Evolutionary conservation across 2,113 vertebrate species (phyloP).

Genomic region (Saccopteryx leptura): DNA sequence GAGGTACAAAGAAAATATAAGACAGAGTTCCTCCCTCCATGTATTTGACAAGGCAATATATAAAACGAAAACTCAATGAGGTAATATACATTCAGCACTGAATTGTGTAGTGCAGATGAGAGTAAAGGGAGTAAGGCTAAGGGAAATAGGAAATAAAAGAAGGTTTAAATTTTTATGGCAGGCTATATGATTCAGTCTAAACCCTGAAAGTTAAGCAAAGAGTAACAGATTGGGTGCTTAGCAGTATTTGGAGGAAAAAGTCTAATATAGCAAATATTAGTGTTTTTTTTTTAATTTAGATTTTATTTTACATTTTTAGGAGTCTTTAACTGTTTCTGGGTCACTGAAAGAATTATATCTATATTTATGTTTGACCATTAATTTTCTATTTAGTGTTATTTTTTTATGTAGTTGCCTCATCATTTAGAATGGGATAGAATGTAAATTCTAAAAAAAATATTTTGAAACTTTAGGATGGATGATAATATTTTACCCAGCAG

Average conservation of each 20-base stretch:
- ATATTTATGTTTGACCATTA: not conserved
- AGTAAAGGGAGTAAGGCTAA: not conserved
- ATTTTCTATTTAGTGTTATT: not conserved
- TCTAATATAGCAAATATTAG: not conserved
- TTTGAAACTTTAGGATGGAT: not conserved
- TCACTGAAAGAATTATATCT: not conserved
- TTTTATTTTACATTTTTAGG: too few relatives aligned
- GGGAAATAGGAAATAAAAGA: not conserved
- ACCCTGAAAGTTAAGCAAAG: not conserved
- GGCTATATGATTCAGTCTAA: not conserved
- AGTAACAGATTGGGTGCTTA: not conserved
- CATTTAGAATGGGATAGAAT: slow-evolving; percentile 2
- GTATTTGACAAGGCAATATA: not conserved
- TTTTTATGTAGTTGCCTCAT: not conserved
- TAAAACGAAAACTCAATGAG: slow-evolving; percentile 4
- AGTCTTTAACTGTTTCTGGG: slow-evolving; percentile 4
- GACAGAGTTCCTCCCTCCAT: not conserved
- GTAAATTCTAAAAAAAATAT: slow-evolving; percentile 11
- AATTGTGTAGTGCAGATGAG: not conserved
- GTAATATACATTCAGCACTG: not conserved
- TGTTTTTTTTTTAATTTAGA: not conserved
- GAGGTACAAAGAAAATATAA: not conserved
- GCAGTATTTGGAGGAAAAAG: not conserved
- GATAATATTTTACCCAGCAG: not conserved
- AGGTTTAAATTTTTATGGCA: not conserved